phyloP scores from a whole-genome alignment of 2,797 vertebrate species.

The Coregonus ussuriensis region DNA sequence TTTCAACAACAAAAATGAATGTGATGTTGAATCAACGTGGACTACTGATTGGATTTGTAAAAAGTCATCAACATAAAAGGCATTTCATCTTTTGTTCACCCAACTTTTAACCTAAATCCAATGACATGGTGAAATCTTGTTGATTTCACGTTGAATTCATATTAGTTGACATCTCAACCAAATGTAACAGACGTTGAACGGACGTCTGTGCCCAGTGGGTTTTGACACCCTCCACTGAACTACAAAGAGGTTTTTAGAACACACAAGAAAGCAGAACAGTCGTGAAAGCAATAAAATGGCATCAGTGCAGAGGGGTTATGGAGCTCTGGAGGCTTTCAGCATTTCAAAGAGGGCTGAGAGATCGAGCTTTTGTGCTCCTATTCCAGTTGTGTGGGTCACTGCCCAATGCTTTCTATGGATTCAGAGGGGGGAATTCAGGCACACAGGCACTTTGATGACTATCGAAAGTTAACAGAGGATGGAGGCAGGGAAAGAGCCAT shows the following conservation, averaged over 20 bases:
- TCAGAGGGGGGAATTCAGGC: neutral
- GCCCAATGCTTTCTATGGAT: neutral
- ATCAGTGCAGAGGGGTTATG: neutral
- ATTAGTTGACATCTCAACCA: no score
- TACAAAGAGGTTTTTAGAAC: conserved; percentile 3
- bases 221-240: conserved; percentile 5
- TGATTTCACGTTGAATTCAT: no score
- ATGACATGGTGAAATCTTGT: no score
- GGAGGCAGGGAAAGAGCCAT: neutral
- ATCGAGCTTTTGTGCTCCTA: neutral
- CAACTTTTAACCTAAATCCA: no score
- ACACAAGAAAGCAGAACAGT: neutral
- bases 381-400: conserved; percentile 17
- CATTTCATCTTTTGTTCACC: no score
- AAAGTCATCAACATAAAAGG: no score
- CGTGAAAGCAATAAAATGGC: conserved; percentile 15
- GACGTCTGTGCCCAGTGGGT: neutral
- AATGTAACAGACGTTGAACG: no score
- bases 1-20: no score
- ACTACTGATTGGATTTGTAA: no score
- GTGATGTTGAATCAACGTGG: no score
- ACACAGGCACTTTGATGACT: conserved; percentile 18
- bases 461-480: conserved; percentile 7
- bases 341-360: conserved; percentile 17
- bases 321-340: neutral